Conservation (phyloP, 2,888 invertebrate genomes). For the Limenitis camilla region DNA sequence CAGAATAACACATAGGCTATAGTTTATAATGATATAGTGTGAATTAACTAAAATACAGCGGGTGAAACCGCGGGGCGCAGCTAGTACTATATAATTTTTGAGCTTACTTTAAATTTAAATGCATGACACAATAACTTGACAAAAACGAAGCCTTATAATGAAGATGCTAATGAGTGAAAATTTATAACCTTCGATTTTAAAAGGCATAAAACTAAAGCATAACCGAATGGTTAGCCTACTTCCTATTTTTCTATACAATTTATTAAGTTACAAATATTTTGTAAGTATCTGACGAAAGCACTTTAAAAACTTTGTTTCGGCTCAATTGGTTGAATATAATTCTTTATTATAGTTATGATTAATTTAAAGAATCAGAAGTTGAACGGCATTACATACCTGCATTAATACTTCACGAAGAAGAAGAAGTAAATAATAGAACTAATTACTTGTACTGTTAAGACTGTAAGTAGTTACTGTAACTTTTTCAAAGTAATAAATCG, state of each 20-base stretch:
- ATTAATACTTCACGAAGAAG: too few species aligned
- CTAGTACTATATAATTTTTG: too few species aligned
- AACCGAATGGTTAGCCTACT: conserved; percentile 6
- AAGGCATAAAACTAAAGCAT: conserved; percentile 9
- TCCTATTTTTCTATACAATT: not conserved
- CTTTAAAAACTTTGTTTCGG: conserved; percentile 10
- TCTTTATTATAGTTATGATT: conserved; percentile 34
- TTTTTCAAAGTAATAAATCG: too few species aligned
- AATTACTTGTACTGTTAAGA: too few species aligned
- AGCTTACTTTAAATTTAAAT: too few species aligned
- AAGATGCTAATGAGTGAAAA: not conserved
- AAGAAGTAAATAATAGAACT: too few species aligned
- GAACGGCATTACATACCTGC: not conserved
- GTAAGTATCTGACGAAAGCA: conserved; percentile 3
- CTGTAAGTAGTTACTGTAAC: too few species aligned
- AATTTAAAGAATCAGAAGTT: conserved; percentile 58
- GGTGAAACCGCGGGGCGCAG: too few species aligned
- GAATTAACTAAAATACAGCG: too few species aligned
- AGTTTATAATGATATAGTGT: too few species aligned
- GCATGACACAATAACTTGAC: not conserved
- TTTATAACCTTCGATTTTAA: not conserved
- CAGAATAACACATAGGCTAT: too few species aligned
- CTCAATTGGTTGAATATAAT: conserved; percentile 19
- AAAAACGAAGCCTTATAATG: not conserved
- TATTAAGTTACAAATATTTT: not conserved